A percentile compares a stretch with the other conserved stretches of the same genome.
phyloP scores from a whole-genome alignment of 1,140 invertebrate genomes.

The Nephila pilipes region DNA sequence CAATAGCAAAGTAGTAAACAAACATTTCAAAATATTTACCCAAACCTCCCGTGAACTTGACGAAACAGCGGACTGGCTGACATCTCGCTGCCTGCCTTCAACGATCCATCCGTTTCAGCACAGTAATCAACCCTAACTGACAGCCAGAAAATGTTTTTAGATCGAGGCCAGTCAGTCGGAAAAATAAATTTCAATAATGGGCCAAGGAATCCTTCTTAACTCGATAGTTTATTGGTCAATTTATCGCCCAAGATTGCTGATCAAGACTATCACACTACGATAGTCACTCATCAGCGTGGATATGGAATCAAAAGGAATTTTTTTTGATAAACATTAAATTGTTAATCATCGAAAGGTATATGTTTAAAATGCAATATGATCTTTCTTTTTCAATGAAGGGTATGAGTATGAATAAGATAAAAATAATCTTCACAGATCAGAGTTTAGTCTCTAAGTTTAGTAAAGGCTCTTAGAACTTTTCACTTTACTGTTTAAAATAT shows the following conservation, averaged over 20 bases:
- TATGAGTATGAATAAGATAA: no score
- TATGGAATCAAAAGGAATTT: not conserved
- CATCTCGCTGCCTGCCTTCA: constrained; percentile 11
- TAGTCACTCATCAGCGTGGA: not conserved
- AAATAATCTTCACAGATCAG: no score
- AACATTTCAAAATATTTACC: not conserved
- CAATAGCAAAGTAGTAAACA: not conserved
- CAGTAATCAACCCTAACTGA: not conserved
- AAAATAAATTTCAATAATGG: constrained; percentile 66
- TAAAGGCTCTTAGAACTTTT: no score
- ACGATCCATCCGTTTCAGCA: not conserved
- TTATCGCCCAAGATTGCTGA: not conserved
- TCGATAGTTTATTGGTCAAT: constrained; percentile 53
- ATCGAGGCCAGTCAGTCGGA: constrained; percentile 35
- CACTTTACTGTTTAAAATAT: no score
- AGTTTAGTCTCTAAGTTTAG: no score
- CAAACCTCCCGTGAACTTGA: constrained; percentile 31
- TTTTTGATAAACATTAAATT: not conserved
- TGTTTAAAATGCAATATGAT: not conserved
- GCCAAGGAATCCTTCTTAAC: constrained; percentile 44
- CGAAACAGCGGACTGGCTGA: constrained; percentile 57
- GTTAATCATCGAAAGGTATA: not conserved
- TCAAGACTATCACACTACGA: constrained; percentile 17
- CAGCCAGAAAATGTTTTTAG: constrained; percentile 30
- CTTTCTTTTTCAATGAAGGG: not conserved